A percentile compares a stretch with the other conserved stretches of the same genome.
phyloP scores from a whole-genome alignment of 1,140 invertebrate species.

The Pristionchus pacificus region DNA sequence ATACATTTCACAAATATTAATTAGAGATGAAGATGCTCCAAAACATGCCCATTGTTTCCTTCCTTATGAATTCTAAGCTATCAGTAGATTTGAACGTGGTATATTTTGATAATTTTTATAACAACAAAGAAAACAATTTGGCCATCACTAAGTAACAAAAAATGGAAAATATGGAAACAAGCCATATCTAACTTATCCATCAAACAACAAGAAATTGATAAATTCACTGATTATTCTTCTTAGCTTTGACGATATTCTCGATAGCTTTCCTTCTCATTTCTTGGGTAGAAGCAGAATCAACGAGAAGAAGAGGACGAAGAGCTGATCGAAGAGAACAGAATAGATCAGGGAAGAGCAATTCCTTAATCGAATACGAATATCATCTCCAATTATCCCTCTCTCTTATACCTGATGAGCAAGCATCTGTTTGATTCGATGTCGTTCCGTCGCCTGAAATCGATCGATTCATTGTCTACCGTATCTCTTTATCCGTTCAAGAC shows the following conservation, averaged over 20 bases:
- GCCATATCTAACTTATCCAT: too few relatives aligned
- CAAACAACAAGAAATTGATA: neutral
- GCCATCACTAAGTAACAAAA: neutral
- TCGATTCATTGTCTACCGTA: constrained; percentile 62
- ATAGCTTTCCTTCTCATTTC: constrained; percentile 27
- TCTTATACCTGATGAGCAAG: neutral
- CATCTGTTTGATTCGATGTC: constrained; percentile 26
- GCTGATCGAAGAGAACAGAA: constrained; percentile 70
- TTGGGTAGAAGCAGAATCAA: constrained; percentile 56
- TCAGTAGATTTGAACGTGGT: too few relatives aligned
- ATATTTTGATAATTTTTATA: too few relatives aligned
- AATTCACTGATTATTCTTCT: constrained; percentile 1
- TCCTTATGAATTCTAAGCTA: too few relatives aligned
- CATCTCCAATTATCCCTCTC: constrained; percentile 69
- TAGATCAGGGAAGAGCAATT: constrained; percentile 71
- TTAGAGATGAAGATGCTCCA: too few relatives aligned
- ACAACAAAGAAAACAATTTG: neutral
- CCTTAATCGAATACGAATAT: too few relatives aligned
- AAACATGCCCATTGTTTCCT: too few relatives aligned
- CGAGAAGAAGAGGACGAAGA: constrained; percentile 69
- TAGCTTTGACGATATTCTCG: constrained; percentile 25
- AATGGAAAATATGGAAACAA: too few relatives aligned
- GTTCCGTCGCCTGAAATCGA: constrained; percentile 18
- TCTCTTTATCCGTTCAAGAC: too few relatives aligned
- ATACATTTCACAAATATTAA: too few relatives aligned